These are phyloP conservation scores for Paguma larvata DNA, from an alignment of 2,797 vertebrate species.

Conservation along the genomic window DNA sequence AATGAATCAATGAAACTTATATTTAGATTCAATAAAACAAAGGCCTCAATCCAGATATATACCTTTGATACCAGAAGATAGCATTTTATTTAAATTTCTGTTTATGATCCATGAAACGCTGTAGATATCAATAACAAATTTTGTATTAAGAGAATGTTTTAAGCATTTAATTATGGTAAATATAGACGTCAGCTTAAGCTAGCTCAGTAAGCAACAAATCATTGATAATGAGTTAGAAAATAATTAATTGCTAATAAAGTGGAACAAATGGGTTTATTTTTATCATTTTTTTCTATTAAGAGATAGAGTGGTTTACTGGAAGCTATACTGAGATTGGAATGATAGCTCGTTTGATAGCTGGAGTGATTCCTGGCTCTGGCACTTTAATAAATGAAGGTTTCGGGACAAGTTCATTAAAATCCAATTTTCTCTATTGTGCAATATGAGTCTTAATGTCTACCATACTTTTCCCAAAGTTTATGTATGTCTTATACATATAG, in stretches of 20 bases:
- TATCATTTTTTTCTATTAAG: background rate
- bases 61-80: background rate
- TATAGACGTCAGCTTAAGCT: background rate
- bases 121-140: background rate
- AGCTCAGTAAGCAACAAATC: background rate
- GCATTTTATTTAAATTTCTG: background rate
- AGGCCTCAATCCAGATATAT: background rate
- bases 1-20: background rate
- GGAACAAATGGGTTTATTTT: background rate
- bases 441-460: background rate
- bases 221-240: background rate
- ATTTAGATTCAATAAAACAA: background rate
- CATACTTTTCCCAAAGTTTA: background rate
- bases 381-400: conserved; percentile 27
- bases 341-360: background rate
- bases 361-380: background rate
- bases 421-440: background rate
- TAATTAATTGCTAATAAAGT: background rate
- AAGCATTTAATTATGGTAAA: background rate
- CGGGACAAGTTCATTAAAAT: conserved; percentile 5
- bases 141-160: background rate
- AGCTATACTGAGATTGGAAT: background rate
- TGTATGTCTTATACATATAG: background rate
- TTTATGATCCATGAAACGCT: background rate
- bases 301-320: background rate